These are phyloP conservation scores for Hypolimnas misippus DNA, from an alignment of 2,888 invertebrate genomes.

Conservation along the genomic window DNA sequence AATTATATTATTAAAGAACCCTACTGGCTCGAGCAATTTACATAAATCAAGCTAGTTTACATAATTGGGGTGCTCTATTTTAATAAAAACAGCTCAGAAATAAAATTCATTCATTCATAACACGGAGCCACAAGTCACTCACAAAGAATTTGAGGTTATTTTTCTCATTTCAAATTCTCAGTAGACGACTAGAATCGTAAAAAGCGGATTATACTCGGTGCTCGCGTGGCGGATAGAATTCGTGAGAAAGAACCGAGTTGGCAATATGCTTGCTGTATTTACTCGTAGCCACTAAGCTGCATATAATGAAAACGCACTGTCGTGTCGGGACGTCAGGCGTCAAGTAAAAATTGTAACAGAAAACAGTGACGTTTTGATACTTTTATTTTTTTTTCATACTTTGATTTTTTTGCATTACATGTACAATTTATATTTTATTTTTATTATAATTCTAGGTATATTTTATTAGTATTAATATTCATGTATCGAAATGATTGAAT, in stretches of 20 bases:
- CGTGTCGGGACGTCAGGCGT: slow-evolving; percentile 65
- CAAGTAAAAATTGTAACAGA: slow-evolving; percentile 60
- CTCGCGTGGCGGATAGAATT: slow-evolving; percentile 74
- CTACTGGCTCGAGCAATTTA: slow-evolving; percentile 40
- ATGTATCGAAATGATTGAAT: no score
- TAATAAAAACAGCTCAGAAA: slow-evolving; percentile 43
- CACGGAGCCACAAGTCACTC: slow-evolving; percentile 63
- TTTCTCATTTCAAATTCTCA: slow-evolving; percentile 81
- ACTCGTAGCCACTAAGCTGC: slow-evolving; percentile 80
- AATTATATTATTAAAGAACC: slow-evolving; percentile 29
- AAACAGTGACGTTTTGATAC: slow-evolving; percentile 44
- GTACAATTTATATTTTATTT: background rate
- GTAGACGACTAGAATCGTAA: slow-evolving; percentile 80
- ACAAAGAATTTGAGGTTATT: slow-evolving; percentile 76
- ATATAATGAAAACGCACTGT: slow-evolving; percentile 84
- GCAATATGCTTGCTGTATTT: slow-evolving; percentile 83
- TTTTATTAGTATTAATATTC: no score
- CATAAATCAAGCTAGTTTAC: slow-evolving; percentile 40
- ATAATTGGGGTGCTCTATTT: slow-evolving; percentile 38
- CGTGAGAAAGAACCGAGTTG: slow-evolving; percentile 74
- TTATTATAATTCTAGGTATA: background rate
- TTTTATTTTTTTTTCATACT: slow-evolving; percentile 28
- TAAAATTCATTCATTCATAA: slow-evolving; percentile 68
- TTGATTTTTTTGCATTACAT: background rate
- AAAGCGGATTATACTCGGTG: slow-evolving; percentile 80